Conservation (phyloP, 2,113 vertebrate species). For the Pimephales promelas region DNA sequence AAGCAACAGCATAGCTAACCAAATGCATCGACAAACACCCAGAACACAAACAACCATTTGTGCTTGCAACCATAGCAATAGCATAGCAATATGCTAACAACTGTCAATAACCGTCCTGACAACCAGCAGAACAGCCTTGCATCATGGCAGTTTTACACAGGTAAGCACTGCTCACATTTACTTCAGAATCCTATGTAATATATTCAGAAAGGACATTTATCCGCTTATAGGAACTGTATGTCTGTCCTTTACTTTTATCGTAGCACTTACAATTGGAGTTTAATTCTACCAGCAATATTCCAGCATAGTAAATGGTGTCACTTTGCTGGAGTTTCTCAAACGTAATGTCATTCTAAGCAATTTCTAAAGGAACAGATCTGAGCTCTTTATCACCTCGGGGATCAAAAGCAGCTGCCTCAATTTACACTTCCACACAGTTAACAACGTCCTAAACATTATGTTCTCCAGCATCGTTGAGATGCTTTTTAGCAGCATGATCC, state of each 20-base stretch:
- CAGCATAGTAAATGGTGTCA: conserved; percentile 20
- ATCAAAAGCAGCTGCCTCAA: conserved; percentile 23
- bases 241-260: background rate
- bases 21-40: background rate
- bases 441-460: conserved; percentile 29
- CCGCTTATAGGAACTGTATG: background rate
- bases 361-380: conserved; percentile 25
- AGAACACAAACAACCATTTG: background rate
- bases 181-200: background rate
- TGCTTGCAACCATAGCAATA: background rate
- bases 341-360: conserved; percentile 38
- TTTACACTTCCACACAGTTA: conserved; percentile 24
- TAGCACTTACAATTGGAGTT: conserved; percentile 3
- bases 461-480: background rate
- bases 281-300: conserved; percentile 8
- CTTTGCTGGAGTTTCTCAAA: conserved; percentile 23
- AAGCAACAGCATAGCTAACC: background rate
- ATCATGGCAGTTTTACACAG: background rate
- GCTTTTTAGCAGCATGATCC: conserved; percentile 6
- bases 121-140: background rate
- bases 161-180: background rate
- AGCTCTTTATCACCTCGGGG: conserved; percentile 47
- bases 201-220: background rate
- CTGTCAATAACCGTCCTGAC: background rate
- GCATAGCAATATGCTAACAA: background rate